Percentiles rank a stretch among this genome's conserved stretches.
Evolutionary conservation across 2,888 invertebrate genomes (phyloP).

Genomic region (Agonopterix subpropinquella): DNA sequence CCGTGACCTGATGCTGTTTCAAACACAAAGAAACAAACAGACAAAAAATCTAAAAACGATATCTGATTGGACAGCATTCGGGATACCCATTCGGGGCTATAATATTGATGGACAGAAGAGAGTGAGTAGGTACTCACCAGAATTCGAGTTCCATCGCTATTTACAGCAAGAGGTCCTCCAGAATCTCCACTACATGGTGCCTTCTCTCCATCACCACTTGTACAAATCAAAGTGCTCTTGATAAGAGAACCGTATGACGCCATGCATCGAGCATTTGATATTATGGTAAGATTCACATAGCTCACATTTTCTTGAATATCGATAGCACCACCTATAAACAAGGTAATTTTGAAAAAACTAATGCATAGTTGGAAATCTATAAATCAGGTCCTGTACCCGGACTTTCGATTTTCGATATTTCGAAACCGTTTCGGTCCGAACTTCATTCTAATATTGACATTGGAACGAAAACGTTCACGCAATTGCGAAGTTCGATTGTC

Average conservation of each 20-base stretch:
- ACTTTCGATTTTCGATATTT: too few species aligned
- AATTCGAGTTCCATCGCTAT: conserved; percentile 21
- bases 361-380: neutral
- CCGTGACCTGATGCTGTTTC: too few species aligned
- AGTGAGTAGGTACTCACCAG: conserved; percentile 18
- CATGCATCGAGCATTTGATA: conserved; percentile 30
- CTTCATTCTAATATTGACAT: too few species aligned
- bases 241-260: conserved; percentile 23
- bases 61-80: too few species aligned
- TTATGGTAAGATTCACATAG: conserved; percentile 34
- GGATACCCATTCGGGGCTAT: too few species aligned
- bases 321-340: conserved; percentile 27
- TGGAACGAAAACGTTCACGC: too few species aligned
- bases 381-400: too few species aligned
- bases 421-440: too few species aligned
- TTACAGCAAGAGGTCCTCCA: conserved; percentile 34
- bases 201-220: conserved; percentile 34
- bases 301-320: conserved; percentile 26
- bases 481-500: too few species aligned
- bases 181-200: conserved; percentile 42
- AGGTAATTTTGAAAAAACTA: neutral
- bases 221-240: conserved; percentile 34
- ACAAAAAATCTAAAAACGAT: too few species aligned
- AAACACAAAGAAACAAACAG: too few species aligned
- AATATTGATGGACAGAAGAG: too few species aligned